Base-by-base conservation (phyloP, 2,888 invertebrate genomes). In the Trachelus stipa region DNA sequence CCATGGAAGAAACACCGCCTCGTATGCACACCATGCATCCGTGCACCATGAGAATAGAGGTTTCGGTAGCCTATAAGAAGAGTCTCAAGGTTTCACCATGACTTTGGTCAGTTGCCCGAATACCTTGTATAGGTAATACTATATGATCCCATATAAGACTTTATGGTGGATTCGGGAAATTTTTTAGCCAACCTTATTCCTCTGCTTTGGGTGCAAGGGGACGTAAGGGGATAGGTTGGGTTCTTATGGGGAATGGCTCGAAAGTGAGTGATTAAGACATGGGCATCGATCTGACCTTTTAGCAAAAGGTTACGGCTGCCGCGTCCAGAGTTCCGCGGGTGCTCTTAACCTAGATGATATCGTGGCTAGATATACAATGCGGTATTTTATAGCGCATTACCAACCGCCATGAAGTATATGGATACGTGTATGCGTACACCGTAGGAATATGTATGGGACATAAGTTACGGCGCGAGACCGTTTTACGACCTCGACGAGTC, bases 261-360 rank as follows among this genome's bases (percentile, higher is more conserved):
- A 56, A 56, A 56, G 56, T 23, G 56, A 56, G 23, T 9, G 56
- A 56, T 56, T 56, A 56, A 56, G 56, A 56, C 56, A 56, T 2
- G 23, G 23, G 9, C 23, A 23, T 56, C 56, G 23, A 56, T 56
- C 56, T 23, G 56, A 56, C 56, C 56, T 9, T 56, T 56, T 56
- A 9, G 23, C 23, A 3, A 23, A 9, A 56, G 56, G 56, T 56
- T 56, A 23, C 23, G 73, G 79, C 79, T 81, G 77, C 76, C 74
- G 79, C 76, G 79, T 73, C 56, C 23, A 56, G 56, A 23, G 56
- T 23, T 83, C 85, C 83, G 81, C 83, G 85, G 86, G 83, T 87
- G 86, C 87, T 87, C 83, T 87, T 88, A 89, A 88, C 86, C 88
- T 86, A 89, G 89, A 89, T 89, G 88, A 90, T 89, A 90, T 89